Conservation (phyloP, 2,113 vertebrate genomes). For the Gymnocephalus cernua region DNA sequence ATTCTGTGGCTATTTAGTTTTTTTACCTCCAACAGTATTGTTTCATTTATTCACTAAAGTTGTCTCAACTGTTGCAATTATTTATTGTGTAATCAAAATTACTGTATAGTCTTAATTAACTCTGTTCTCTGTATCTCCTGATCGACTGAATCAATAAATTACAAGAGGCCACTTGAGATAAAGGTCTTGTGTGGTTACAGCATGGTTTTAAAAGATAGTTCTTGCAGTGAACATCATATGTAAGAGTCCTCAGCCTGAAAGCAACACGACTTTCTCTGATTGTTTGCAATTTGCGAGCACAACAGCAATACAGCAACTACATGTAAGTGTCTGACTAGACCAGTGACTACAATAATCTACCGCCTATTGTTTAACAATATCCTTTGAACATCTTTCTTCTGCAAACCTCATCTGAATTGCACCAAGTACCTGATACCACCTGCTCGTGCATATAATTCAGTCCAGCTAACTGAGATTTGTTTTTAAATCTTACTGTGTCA, state of each 20-base stretch:
- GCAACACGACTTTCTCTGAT: constrained; percentile 75
- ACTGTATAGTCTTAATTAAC: constrained; percentile 18
- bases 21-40: constrained; percentile 40
- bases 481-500: constrained; percentile 57
- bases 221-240: constrained; percentile 82
- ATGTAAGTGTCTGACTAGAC: constrained; percentile 90
- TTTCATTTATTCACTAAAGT: constrained; percentile 54
- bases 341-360: constrained; percentile 87
- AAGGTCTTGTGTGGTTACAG: constrained; percentile 85
- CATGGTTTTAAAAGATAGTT: constrained; percentile 81
- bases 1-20: constrained; percentile 62
- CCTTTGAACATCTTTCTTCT: constrained; percentile 83
- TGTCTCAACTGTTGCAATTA: constrained; percentile 47
- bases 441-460: constrained; percentile 73
- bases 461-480: constrained; percentile 61
- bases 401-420: constrained; percentile 86
- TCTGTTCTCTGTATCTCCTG: constrained; percentile 35
- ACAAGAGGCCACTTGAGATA: constrained; percentile 67
- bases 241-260: constrained; percentile 83
- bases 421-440: constrained; percentile 91
- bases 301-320: constrained; percentile 88
- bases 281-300: constrained; percentile 85
- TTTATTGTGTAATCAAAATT: constrained; percentile 47
- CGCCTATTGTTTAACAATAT: constrained; percentile 70
- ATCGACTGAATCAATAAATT: constrained; percentile 51